phyloP scores from a whole-genome alignment of 2,797 vertebrate species.

The Martes flavigula region DNA sequence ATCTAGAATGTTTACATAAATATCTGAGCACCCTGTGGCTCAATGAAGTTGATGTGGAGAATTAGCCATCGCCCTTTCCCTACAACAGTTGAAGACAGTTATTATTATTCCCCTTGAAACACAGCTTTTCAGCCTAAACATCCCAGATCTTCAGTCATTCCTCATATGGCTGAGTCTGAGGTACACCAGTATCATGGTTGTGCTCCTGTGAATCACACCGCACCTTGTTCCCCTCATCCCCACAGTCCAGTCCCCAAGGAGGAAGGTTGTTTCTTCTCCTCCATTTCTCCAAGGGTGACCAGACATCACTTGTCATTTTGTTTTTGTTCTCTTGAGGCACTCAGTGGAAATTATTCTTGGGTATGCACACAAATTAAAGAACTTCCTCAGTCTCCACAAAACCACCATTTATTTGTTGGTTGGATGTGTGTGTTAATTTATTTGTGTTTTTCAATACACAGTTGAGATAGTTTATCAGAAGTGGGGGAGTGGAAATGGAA shows the following conservation, averaged over 20 bases:
- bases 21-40: background rate
- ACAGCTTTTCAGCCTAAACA: background rate
- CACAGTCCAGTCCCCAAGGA: background rate
- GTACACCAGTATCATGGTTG: fast-evolving
- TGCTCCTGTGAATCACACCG: background rate
- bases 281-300: background rate
- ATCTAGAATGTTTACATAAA: background rate
- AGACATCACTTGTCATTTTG: background rate
- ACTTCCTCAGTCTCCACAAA: background rate
- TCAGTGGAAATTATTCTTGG: background rate
- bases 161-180: background rate
- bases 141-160: background rate
- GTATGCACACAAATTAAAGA: background rate
- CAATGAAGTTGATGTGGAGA: background rate
- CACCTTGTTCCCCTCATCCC: background rate
- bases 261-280: background rate
- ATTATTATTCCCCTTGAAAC: background rate
- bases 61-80: background rate
- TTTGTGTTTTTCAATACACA: background rate
- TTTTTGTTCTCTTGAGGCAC: background rate
- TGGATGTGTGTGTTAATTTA: background rate
- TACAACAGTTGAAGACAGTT: background rate
- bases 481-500: background rate
- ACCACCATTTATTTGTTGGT: background rate
- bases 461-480: background rate